phyloP scores from a whole-genome alignment of 2,888 invertebrate species.

The Sminthurinus aureus region DNA sequence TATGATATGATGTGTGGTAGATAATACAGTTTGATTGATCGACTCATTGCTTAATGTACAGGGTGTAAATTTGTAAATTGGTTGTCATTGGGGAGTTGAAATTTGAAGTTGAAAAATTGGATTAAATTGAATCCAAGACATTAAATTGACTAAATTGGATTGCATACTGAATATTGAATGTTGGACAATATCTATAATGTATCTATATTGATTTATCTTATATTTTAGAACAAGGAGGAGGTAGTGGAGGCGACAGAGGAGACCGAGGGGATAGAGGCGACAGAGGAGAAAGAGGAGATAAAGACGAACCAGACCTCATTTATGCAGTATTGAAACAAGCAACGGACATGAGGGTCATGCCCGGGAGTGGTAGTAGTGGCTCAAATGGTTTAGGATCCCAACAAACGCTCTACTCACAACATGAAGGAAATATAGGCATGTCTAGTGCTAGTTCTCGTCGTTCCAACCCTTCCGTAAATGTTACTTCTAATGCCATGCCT shows the following conservation, averaged over 20 bases:
- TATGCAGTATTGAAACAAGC: constrained; percentile 95
- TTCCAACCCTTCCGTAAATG: constrained; percentile 59
- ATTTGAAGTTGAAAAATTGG: too few relatives aligned
- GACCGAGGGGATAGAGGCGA: neutral
- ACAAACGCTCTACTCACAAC: constrained; percentile 56
- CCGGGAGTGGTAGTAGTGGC: constrained; percentile 50
- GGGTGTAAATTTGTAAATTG: too few relatives aligned
- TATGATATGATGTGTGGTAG: too few relatives aligned
- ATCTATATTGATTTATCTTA: too few relatives aligned
- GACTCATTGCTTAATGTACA: too few relatives aligned
- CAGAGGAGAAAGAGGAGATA: constrained; percentile 64
- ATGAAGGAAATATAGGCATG: constrained; percentile 49
- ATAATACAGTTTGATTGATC: too few relatives aligned
- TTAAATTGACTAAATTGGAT: neutral
- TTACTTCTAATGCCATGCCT: constrained; percentile 37
- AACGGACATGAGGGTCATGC: constrained; percentile 74
- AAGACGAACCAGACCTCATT: constrained; percentile 84
- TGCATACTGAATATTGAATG: neutral
- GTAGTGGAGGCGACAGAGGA: neutral
- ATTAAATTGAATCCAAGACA: too few relatives aligned
- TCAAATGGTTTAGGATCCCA: constrained; percentile 56
- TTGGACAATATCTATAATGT: too few relatives aligned
- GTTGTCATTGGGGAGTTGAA: too few relatives aligned
- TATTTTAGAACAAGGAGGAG: neutral
- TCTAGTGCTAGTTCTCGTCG: constrained; percentile 35